Conservation (phyloP, 2,113 vertebrate species). For the Lethenteron reissneri region DNA sequence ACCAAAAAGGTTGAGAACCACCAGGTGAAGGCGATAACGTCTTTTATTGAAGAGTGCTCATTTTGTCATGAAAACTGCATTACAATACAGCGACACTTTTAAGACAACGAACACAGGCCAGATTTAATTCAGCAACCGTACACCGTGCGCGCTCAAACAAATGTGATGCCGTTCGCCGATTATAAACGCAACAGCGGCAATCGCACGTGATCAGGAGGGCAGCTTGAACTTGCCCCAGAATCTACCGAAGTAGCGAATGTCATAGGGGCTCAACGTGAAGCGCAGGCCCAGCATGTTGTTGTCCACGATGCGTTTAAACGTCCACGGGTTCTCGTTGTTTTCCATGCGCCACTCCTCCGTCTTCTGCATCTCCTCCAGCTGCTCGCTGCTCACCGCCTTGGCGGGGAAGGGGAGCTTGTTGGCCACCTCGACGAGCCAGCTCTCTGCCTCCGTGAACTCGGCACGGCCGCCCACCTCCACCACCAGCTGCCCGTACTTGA, state of each 20-base stretch:
- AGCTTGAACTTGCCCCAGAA: conserved; percentile 59
- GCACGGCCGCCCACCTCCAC: conserved; percentile 60
- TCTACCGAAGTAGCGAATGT: conserved; percentile 36
- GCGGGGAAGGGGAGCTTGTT: conserved; percentile 65
- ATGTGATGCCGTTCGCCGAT: too few species aligned
- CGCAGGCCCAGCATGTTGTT: conserved; percentile 72
- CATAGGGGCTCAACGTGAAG: conserved; percentile 50
- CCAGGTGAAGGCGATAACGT: too few species aligned
- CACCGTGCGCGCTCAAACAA: too few species aligned
- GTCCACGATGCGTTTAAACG: conserved; percentile 32
- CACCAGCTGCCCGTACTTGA: conserved; percentile 40
- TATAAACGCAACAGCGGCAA: too few species aligned
- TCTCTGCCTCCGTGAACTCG: conserved; percentile 37
- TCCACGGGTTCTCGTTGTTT: conserved; percentile 85
- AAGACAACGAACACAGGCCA: too few species aligned
- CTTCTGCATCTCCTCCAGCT: conserved; percentile 23
- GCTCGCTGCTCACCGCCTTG: conserved; percentile 35
- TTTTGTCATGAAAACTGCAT: too few species aligned
- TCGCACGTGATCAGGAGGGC: conserved; percentile 1
- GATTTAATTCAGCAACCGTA: too few species aligned
- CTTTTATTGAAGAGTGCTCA: too few species aligned
- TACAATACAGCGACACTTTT: too few species aligned
- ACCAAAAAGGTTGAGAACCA: too few species aligned
- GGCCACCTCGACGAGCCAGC: conserved; percentile 37
- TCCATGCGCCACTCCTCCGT: conserved; percentile 22